Conservation (phyloP, 2,888 invertebrate genomes). For the Gastracanthus pulcherrimus region DNA sequence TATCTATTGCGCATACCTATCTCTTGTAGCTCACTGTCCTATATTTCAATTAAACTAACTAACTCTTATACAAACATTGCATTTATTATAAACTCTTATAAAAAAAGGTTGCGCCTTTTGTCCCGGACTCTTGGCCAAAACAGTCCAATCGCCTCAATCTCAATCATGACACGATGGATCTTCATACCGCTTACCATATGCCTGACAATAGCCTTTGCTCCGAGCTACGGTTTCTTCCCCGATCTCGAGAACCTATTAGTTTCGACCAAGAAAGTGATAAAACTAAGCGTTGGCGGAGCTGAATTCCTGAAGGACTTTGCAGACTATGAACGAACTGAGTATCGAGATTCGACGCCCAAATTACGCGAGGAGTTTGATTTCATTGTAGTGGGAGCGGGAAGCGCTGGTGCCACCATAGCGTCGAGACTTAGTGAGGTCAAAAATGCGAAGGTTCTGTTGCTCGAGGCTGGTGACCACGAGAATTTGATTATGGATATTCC, state of each 20-base stretch:
- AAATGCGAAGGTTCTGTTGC: slow-evolving; percentile 83
- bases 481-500: slow-evolving; percentile 87
- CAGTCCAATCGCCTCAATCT: too few species aligned
- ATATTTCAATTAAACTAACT: too few species aligned
- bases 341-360: background rate
- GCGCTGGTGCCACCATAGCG: too few species aligned
- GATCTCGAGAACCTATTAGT: background rate
- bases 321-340: background rate
- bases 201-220: background rate
- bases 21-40: too few species aligned
- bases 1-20: too few species aligned
- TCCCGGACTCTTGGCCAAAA: too few species aligned
- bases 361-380: background rate
- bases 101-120: too few species aligned
- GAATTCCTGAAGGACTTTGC: background rate
- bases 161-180: background rate
- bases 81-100: too few species aligned
- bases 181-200: background rate
- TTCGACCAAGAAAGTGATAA: background rate
- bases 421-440: slow-evolving; percentile 86
- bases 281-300: background rate
- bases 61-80: too few species aligned
- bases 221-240: background rate
- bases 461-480: slow-evolving; percentile 86
- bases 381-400: too few species aligned